These are phyloP conservation scores for Torymus tubicola DNA, from an alignment of 2,888 invertebrate species.

Conservation along the genomic window DNA sequence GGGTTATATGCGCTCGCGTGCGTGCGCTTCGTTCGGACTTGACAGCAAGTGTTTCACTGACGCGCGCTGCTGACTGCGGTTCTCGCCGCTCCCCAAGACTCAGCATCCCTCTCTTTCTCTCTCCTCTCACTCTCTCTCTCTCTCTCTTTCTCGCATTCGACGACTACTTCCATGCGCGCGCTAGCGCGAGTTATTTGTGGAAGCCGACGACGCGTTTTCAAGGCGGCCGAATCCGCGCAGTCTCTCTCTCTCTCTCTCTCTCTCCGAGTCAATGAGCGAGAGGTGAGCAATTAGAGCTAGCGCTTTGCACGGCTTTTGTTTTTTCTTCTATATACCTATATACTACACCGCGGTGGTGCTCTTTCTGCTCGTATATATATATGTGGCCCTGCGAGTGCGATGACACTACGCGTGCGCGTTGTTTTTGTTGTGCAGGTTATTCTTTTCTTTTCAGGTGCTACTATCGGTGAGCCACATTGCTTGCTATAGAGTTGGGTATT, in stretches of 20 bases:
- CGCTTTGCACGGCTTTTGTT: too few relatives aligned
- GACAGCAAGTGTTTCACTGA: constrained; percentile 74
- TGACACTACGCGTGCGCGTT: too few relatives aligned
- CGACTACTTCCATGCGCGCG: constrained; percentile 4
- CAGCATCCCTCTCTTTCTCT: constrained; percentile 7
- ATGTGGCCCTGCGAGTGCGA: too few relatives aligned
- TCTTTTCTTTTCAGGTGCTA: too few relatives aligned
- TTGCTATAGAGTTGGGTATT: too few relatives aligned
- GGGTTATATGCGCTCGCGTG: not conserved
- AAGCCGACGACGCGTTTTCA: constrained; percentile 43
- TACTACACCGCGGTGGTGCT: too few relatives aligned
- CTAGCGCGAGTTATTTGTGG: constrained; percentile 52
- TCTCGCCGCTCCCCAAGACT: not conserved
- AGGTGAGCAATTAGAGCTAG: constrained; percentile 12
- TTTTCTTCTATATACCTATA: too few relatives aligned
- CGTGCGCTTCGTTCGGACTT: constrained; percentile 25
- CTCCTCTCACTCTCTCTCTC: not conserved
- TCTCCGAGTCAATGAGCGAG: constrained; percentile 18
- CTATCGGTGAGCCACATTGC: too few relatives aligned
- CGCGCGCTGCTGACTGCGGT: constrained; percentile 60
- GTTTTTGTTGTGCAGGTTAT: too few relatives aligned
- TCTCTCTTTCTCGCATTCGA: constrained; percentile 1
- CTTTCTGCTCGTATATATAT: too few relatives aligned
- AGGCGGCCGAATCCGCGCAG: constrained; percentile 26
- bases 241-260: not conserved